Base-by-base conservation (phyloP, 1,140 invertebrate species). In the Andrena cerasifolii region DNA sequence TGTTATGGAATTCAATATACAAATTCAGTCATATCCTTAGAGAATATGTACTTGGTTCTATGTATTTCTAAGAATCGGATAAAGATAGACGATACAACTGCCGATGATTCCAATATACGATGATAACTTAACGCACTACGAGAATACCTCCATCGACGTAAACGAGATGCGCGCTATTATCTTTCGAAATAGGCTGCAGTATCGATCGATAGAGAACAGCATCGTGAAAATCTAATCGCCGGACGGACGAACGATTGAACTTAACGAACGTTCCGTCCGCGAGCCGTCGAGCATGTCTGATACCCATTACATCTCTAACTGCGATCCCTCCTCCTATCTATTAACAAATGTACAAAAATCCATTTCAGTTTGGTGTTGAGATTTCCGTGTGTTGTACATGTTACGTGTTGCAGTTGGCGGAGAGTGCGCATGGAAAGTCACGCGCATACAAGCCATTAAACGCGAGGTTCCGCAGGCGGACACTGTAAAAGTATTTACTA, bases 321-420 rank as follows among this genome's bases (percentile, higher is more conserved):
- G 28, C 24, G 26, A 40, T 40, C 31, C 24, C 16, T 68, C 24
- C 16, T 68, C 21, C 26, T 47, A 51, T 84, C 82, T 89, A 88
- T 88, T 83, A 89, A 89, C 86, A 89, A 87, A 87, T 89, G 86
- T 89, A 89, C 85, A 89, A 89, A 84, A 87, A 47, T 79, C 49
- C 43, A 65, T 84, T 66, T 53, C 53, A 67, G 6, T 67, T 61
- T 7, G n/a, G n/a, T 33, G 26, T 62, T 49, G n/a, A 53, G 33
- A 36, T 45, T 77, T 73, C 66, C 10, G 6, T 73, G 45, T 24
- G 24, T 67, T 33, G 33, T 28, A 63, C n/a, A 36, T 10, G n/a
- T 59, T 18, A 8, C 6, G 40, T 24, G n/a, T n/a, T n/a, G 12
- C 14, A 21, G 24, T 43, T 43, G 4, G 18, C 21, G n/a, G 10